A percentile compares a stretch with the other conserved stretches of the same genome.
Conservation (phyloP, 2,888 invertebrate genomes). For the Scaptodrosophila latifasciaeformis region DNA sequence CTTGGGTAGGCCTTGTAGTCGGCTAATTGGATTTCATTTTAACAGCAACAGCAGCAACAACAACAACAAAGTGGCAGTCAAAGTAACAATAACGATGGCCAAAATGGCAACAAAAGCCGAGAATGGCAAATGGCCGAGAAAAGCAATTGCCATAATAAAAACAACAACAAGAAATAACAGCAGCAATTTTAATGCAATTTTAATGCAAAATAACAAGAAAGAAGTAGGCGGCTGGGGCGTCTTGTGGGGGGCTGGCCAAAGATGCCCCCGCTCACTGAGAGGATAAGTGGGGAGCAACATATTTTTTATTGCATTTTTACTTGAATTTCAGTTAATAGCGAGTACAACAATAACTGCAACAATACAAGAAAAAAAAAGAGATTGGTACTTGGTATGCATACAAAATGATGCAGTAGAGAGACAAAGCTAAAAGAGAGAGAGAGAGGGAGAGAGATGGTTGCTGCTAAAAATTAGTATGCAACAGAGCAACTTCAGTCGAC, state of each 20-base stretch:
- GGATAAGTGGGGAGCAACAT: slow-evolving; percentile 18
- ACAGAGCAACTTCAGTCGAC: slow-evolving; percentile 55
- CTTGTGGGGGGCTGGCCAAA: neutral
- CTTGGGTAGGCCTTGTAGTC: slow-evolving; percentile 56
- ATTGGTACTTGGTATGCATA: slow-evolving; percentile 74
- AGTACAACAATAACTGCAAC: slow-evolving; percentile 34
- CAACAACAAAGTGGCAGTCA: slow-evolving; percentile 23
- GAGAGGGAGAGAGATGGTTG: neutral
- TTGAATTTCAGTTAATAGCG: slow-evolving; percentile 65
- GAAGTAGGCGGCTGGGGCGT: slow-evolving; percentile 50
- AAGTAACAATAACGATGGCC: slow-evolving; percentile 38
- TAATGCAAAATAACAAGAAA: slow-evolving; percentile 57
- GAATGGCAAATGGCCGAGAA: slow-evolving; percentile 38
- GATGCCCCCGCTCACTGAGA: too few species aligned
- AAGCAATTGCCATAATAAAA: slow-evolving; percentile 11
- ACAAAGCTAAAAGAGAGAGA: too few species aligned
- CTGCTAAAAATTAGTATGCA: slow-evolving; percentile 59
- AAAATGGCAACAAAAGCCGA: slow-evolving; percentile 35
- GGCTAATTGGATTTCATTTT: slow-evolving; percentile 69
- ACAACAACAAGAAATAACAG: slow-evolving; percentile 29
- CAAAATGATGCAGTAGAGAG: slow-evolving; percentile 56
- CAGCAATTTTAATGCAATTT: slow-evolving; percentile 70
- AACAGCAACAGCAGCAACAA: slow-evolving; percentile 41
- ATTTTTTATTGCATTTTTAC: slow-evolving; percentile 63
- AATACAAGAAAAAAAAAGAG: slow-evolving; percentile 40